A percentile compares a stretch with the other conserved stretches of the same genome.
Conservation (phyloP, 2,113 vertebrate genomes). For the Toxotes jaculatrix region DNA sequence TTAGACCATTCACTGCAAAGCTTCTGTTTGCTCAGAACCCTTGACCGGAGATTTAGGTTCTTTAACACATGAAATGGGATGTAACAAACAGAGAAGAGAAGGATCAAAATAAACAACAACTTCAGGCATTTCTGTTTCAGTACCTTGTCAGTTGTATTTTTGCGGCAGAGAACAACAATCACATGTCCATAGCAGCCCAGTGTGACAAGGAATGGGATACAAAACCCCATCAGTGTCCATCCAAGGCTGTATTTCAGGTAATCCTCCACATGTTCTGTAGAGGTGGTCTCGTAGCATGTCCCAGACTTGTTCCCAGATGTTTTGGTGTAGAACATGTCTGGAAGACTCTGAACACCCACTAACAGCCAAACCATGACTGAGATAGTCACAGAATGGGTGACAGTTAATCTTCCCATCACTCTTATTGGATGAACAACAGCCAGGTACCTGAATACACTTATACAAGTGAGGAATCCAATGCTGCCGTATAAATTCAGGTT, state of each 20-base stretch:
- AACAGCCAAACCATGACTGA: constrained; percentile 77
- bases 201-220: constrained; percentile 82
- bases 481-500: not conserved
- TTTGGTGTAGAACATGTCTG: constrained; percentile 82
- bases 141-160: constrained; percentile 54
- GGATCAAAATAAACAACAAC: constrained; percentile 80
- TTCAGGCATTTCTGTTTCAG: constrained; percentile 81
- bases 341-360: constrained; percentile 79
- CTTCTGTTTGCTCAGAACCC: constrained; percentile 57
- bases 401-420: constrained; percentile 79
- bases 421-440: constrained; percentile 86
- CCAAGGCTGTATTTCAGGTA: constrained; percentile 82
- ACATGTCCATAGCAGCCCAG: constrained; percentile 85
- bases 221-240: constrained; percentile 81
- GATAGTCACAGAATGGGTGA: constrained; percentile 38
- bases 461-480: not conserved
- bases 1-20: constrained; percentile 64
- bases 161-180: constrained; percentile 77
- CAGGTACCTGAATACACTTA: not conserved
- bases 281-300: constrained; percentile 81
- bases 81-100: constrained; percentile 87
- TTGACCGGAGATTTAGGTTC: constrained; percentile 84
- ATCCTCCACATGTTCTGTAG: fast-evolving
- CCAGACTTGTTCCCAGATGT: fast-evolving
- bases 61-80: constrained; percentile 86